Base-by-base conservation (phyloP, 1,140 invertebrate genomes). In the Helicoverpa armigera region DNA sequence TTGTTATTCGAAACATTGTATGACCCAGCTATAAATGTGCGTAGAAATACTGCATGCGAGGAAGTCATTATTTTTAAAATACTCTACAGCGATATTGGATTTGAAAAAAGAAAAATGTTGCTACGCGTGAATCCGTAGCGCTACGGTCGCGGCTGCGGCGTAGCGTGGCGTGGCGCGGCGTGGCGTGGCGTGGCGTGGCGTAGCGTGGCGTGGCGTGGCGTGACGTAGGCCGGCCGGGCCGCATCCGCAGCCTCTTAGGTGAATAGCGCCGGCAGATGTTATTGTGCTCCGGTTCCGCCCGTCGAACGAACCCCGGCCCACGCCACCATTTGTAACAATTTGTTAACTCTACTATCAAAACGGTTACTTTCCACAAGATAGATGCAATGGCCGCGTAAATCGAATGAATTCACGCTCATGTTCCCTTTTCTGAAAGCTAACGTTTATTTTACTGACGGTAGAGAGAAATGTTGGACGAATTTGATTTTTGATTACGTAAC, bases 301-400 rank as follows among this genome's bases (percentile, higher is more conserved):
- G 63, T 70, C 73, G 67, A 70, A 54, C 73, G 48, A 78, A 58
- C 79, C 74, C 50, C 67, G 35, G 76, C 56, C 69, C 70, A 65
- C 80, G 72, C 23, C 79, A 75, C 83, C 76, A 88, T 88, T 88
- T 88, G 87, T 88, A 86, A 86, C 83, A 87, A 87, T 87, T 85
- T 88, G 86, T 83, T 84, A 82, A 73, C 73, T 83, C 61, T 14
- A 60, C 54, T 56, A 77, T 77, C 60, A 23, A 54, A 67, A 77
- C 61, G 75, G 75, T 77, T 77, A 77, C 75, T 67, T 67, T 54
- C 61, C 54, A 67, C 75, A 77, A 77, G 75, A 77, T 54, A 77
- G 61, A 77, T 67, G 75, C 75, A 77, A 63, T 75, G 50, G 75
- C 74, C 75, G 61, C 43, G 61, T 67, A 65, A 77, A 77, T 77